Evolutionary conservation across 2,113 vertebrate genomes (phyloP), one percentile per base, ranked within the genome.

Genomic region (Riparia riparia): DNA sequence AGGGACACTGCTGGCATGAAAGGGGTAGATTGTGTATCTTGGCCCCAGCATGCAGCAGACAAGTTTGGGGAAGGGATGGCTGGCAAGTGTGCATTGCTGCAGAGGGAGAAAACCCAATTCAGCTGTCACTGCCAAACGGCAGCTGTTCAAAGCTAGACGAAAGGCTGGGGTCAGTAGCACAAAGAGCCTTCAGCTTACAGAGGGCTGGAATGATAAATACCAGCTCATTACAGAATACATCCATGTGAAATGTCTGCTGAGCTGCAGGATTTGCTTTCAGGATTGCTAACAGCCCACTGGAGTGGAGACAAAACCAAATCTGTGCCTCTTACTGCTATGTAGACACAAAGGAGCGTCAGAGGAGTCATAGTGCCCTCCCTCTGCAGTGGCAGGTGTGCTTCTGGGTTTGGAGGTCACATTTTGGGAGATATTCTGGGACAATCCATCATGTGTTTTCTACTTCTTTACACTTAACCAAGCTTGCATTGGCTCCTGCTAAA

Each of bases 121-220:
- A 95, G 95, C 82, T 96, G 76, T 89, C 92, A 64, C 74, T 85
- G 71, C 70, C 74, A 68, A 86, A 66, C 31, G 89, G 93, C 92
- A 93, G 92, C 93, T 96, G 93, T 45, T 83, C 64, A 61, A 83
- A 39, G 47, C 79, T 77, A 51, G 68, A 81, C 1, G 47, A 84
- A 86, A 89, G 76, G 60, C 92, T 61, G 69, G 65, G 94, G 95
- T 95, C 95, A 95, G 72, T 6, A 86, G 82, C 88, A 96, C 82
- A 96, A 96, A 94, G 93, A 90, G 72, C 61, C 56, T 80, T 82
- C 69, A 78, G 79, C 95, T 93, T 80, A 61, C 26, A 71, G 82
- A 83, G 68, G 79, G 51, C 85, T 86, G 45, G 44, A 66, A 64
- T 91, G 85, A 80, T 73, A 92, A 95, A 86, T 93, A 82, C 64